Evolutionary conservation across 2,888 invertebrate species (phyloP), one percentile per base, ranked within the genome.

Genomic region (Lymantria monacha): DNA sequence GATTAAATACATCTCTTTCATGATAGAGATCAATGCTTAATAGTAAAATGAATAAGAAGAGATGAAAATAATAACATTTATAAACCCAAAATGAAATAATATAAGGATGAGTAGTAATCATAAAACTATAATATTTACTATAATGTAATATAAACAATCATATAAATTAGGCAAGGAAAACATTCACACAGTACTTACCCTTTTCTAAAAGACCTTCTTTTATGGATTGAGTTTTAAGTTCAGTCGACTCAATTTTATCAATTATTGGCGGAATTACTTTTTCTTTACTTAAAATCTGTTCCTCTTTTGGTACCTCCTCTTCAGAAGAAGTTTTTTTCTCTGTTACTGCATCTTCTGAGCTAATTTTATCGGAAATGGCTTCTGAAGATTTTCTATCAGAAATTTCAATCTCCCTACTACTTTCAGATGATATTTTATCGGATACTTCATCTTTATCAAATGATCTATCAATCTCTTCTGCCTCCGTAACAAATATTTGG

Each of bases 391-490:
- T 92, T 38, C 83, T 72, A 33, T 92, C 92, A 8, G 92, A 92
- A 9, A 92, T 85, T 77, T 92, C 92, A 40, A 92, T 76, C 71
- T 92, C 92, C 42, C 91, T 74, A 54, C 92, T 92, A 60, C 88
- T 88, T 72, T 92, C 92, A 15, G 92, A 92, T 11, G 92, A 92
- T 51, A 92, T 92, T 79, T 88, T 92, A 60, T 92, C 92, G 0
- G 92, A 92, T 0, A 70, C 48, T 62, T 92, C 92, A 59, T 91
- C 91, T 69, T 83, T 89, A 2, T 91, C 91, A 59, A 79, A 83
- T 3, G 91, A 92, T 51, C 65, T 81, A 41, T 87, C 87, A 14
- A 83, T 61, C 60, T 92, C 91, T 67, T 90, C 90, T 10, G 92
- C 92, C 76, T 92, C 89, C 7, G 92, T 92, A 0, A 92, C 87